Conservation (phyloP, 92 coral and sea anemone genomes). For the Diadumene lineata region DNA sequence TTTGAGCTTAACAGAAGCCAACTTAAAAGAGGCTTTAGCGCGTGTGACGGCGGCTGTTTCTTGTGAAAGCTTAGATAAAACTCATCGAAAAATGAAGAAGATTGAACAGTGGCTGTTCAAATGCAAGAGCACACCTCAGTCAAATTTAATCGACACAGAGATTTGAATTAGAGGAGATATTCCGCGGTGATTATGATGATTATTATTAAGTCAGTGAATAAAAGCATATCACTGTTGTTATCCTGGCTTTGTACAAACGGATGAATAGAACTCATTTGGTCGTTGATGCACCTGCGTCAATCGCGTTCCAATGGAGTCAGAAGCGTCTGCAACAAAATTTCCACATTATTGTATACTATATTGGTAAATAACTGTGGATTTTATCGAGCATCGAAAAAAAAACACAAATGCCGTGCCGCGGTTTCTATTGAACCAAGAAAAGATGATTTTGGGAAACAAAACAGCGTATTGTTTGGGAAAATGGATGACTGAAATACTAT, state of each 20-base stretch:
- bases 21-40: constrained; percentile 64
- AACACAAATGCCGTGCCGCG: too few species aligned
- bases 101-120: constrained; percentile 80
- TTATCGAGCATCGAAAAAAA: too few species aligned
- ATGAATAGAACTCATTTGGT: not conserved
- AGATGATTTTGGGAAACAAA: too few species aligned
- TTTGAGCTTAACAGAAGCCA: constrained; percentile 58
- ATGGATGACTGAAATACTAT: too few species aligned
- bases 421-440: too few species aligned
- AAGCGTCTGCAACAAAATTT: not conserved
- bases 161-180: not conserved
- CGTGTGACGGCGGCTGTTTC: constrained; percentile 60
- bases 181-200: not conserved
- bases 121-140: constrained; percentile 59
- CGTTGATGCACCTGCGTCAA: not conserved
- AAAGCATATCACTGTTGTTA: too few species aligned
- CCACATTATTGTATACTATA: too few species aligned
- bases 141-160: constrained; percentile 23
- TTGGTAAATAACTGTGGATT: too few species aligned
- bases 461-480: too few species aligned
- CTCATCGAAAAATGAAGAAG: constrained; percentile 57
- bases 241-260: not conserved
- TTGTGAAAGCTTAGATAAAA: constrained; percentile 60
- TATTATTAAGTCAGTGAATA: too few species aligned
- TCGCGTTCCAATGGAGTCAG: not conserved